These are phyloP conservation scores for Papilio helenus DNA, from an alignment of 1,140 invertebrate species.

Conservation along the genomic window DNA sequence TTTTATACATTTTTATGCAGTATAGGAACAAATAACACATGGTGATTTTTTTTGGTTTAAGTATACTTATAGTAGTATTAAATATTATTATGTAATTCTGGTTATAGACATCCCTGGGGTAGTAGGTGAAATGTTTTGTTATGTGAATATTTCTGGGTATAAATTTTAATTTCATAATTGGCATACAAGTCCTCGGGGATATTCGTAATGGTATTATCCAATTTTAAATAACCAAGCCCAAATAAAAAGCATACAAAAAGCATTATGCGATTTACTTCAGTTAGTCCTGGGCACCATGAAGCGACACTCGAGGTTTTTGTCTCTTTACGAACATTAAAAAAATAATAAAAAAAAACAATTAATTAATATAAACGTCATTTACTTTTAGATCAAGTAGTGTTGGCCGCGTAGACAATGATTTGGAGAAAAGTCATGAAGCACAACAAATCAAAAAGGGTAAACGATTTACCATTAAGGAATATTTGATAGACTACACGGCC, in stretches of 20 bases:
- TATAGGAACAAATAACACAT: background rate
- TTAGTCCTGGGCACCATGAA: constrained; percentile 54
- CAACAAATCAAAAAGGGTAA: constrained; percentile 47
- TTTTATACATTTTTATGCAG: background rate
- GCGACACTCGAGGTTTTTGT: constrained; percentile 59
- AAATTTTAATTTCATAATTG: constrained; percentile 69
- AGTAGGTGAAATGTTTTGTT: constrained; percentile 19
- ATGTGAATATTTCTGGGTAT: constrained; percentile 46
- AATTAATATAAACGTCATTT: background rate
- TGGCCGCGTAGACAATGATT: constrained; percentile 45
- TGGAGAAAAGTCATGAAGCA: constrained; percentile 41
- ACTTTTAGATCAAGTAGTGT: constrained; percentile 52
- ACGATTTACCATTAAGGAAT: constrained; percentile 59
- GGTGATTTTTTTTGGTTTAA: no score
- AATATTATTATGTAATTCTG: background rate
- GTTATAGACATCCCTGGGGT: background rate
- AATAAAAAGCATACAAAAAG: constrained; percentile 44
- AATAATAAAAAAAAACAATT: background rate
- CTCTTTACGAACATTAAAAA: constrained; percentile 1
- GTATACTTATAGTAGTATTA: no score
- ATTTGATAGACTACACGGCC: constrained; percentile 66
- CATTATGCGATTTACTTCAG: constrained; percentile 40
- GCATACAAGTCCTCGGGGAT: constrained; percentile 52
- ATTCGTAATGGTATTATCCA: constrained; percentile 49
- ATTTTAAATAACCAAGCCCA: constrained; percentile 48